Conservation (phyloP, 2,888 invertebrate species). For the Seira sanloemensis region DNA sequence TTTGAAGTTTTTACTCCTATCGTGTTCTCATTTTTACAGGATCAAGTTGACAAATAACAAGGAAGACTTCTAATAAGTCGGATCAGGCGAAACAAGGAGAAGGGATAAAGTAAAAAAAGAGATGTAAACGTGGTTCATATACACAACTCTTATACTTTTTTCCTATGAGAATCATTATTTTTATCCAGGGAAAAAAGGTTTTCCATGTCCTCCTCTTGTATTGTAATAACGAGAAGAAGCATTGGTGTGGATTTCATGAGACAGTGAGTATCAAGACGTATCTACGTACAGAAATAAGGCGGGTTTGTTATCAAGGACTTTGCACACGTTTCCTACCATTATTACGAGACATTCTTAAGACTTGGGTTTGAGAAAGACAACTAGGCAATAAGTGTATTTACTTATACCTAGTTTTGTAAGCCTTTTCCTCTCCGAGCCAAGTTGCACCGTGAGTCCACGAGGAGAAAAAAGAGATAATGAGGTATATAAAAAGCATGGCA, state of each 20-base stretch:
- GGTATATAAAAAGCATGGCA: not conserved
- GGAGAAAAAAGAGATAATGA: not conserved
- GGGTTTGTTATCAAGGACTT: not conserved
- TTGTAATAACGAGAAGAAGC: conserved; percentile 23
- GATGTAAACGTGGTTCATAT: not conserved
- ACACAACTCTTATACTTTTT: not conserved
- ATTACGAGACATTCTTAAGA: too few species aligned
- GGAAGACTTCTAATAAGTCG: not conserved
- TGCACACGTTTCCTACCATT: not conserved
- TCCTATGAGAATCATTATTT: not conserved
- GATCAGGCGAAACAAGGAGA: conserved; percentile 13
- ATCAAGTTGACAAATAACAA: conserved; percentile 43
- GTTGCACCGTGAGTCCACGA: not conserved
- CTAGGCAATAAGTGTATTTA: not conserved
- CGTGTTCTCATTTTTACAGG: not conserved
- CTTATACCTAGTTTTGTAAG: too few species aligned
- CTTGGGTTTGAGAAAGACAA: not conserved
- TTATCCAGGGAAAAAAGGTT: not conserved
- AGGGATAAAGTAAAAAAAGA: not conserved
- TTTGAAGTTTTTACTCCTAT: not conserved
- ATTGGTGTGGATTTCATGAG: conserved; percentile 22
- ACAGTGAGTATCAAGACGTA: too few species aligned
- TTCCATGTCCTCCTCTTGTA: conserved; percentile 18
- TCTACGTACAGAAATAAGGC: not conserved
- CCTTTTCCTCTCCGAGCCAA: not conserved